These are phyloP conservation scores for Pseudomyrmex cubaensis DNA, from an alignment of 1,140 invertebrate species.

Conservation along the genomic window DNA sequence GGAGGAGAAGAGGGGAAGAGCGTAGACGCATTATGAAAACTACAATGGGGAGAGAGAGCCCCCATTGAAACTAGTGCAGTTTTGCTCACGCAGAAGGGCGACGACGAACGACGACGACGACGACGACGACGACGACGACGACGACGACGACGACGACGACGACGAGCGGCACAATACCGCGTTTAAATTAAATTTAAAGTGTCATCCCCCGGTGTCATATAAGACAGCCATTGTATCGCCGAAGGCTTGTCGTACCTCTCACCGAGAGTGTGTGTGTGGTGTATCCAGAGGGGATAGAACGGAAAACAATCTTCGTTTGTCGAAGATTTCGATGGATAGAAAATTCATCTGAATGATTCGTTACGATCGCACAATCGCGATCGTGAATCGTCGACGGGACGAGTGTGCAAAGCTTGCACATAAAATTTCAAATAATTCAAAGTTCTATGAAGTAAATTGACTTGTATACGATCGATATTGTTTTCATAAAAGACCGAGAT, in stretches of 20 bases:
- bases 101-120: conserved; percentile 7
- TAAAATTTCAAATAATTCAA: not conserved
- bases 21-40: conserved; percentile 59
- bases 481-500: too few relatives aligned
- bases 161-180: conserved; percentile 71
- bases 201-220: conserved; percentile 72
- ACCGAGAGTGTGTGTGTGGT: not conserved
- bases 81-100: conserved; percentile 47
- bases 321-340: conserved; percentile 30
- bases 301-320: conserved; percentile 7
- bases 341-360: conserved; percentile 22
- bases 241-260: conserved; percentile 46
- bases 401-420: not conserved
- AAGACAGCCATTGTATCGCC: conserved; percentile 66
- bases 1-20: not conserved
- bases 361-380: conserved; percentile 17
- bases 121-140: conserved; percentile 12
- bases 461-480: too few relatives aligned
- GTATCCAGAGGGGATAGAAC: not conserved
- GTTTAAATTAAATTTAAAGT: conserved; percentile 76
- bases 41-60: conserved; percentile 45
- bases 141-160: conserved; percentile 29
- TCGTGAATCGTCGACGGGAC: conserved; percentile 2
- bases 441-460: too few relatives aligned
- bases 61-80: conserved; percentile 58